A percentile compares a stretch with the other conserved stretches of the same genome.
Conservation (phyloP, 2,113 vertebrate species). For the Daphoenositta chrysoptera region DNA sequence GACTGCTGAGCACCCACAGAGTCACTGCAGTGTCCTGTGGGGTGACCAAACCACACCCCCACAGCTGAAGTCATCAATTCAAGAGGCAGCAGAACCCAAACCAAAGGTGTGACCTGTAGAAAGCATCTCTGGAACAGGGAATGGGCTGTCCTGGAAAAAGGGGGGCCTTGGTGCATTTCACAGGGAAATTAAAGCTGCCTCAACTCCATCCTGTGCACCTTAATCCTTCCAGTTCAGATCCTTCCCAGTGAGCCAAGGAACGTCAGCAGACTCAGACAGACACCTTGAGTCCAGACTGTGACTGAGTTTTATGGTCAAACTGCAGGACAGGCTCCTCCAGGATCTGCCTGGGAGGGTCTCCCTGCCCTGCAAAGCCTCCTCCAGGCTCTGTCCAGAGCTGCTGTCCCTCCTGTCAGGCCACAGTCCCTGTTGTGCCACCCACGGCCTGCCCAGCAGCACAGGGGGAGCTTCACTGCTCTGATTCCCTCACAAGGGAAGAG, state of each 20-base stretch:
- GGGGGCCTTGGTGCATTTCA: neutral
- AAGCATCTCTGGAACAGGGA: neutral
- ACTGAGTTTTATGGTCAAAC: neutral
- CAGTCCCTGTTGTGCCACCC: neutral
- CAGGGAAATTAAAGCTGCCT: neutral
- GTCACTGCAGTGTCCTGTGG: neutral
- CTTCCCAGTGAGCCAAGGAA: neutral
- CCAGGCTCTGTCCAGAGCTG: neutral
- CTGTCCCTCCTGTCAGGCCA: rapidly evolving
- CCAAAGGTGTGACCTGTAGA: neutral
- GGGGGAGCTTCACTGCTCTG: neutral
- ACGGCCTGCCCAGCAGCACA: neutral
- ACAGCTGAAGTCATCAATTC: neutral
- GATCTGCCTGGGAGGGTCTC: neutral
- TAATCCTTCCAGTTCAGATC: neutral
- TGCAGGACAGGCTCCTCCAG: neutral
- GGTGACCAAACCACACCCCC: neutral
- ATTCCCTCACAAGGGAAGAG: neutral
- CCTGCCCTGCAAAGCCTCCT: neutral
- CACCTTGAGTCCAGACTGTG: neutral
- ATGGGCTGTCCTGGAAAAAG: neutral
- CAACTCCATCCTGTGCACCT: neutral
- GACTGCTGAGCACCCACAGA: neutral
- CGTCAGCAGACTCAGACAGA: neutral
- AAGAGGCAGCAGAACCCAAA: neutral